Conservation (phyloP, 2,113 vertebrate genomes). For the Daphoenositta chrysoptera region DNA sequence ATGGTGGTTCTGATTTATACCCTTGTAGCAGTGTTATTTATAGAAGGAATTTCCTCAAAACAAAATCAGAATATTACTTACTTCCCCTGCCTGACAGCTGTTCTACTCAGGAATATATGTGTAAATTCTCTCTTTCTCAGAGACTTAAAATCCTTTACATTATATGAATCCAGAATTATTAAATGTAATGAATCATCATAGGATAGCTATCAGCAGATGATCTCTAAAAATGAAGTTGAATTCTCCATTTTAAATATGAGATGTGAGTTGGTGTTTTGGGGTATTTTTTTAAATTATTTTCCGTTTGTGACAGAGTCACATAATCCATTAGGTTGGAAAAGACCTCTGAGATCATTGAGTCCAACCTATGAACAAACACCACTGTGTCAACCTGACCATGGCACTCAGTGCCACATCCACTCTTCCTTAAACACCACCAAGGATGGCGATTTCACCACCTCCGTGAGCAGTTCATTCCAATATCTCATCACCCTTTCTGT, state of each 20-base stretch:
- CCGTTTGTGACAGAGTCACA: neutral
- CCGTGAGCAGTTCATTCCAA: neutral
- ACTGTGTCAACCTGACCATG: neutral
- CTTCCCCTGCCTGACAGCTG: neutral
- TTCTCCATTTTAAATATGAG: neutral
- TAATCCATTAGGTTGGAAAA: neutral
- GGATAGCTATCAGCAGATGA: neutral
- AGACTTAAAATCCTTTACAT: neutral
- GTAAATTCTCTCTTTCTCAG: neutral
- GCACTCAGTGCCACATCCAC: neutral
- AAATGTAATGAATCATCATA: neutral
- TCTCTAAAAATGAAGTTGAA: neutral
- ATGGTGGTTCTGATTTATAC: neutral
- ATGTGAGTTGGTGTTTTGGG: neutral
- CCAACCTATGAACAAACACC: neutral
- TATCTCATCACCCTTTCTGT: neutral
- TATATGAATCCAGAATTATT: neutral
- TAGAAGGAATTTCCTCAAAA: neutral
- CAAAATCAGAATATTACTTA: conserved; percentile 14
- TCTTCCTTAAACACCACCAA: neutral
- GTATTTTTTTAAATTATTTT: accelerated
- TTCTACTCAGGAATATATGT: neutral
- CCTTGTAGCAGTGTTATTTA: conserved; percentile 5
- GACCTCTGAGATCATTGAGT: neutral
- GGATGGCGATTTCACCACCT: neutral